Evolutionary conservation across 1,140 invertebrate genomes (phyloP).

Genomic region (Ceratitis capitata): DNA sequence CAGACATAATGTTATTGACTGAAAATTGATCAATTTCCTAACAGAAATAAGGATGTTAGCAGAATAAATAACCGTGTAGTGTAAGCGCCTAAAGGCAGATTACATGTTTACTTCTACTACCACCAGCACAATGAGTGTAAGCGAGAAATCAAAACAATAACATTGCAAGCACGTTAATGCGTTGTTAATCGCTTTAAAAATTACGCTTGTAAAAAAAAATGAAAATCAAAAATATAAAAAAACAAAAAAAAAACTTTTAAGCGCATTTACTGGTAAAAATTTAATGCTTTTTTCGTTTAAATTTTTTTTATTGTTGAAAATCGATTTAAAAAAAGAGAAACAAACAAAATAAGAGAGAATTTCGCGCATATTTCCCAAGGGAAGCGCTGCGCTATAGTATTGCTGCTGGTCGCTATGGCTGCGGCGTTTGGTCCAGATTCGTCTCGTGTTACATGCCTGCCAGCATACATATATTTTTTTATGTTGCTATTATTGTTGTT

Average conservation of each 20-base stretch:
- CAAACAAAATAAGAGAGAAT: not conserved
- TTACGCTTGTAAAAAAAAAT: not conserved
- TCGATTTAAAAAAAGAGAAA: not conserved
- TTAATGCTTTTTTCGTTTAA: not conserved
- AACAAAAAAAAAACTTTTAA: not conserved
- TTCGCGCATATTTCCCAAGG: not conserved
- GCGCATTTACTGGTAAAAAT: not conserved
- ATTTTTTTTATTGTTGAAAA: not conserved
- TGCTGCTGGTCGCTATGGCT: not conserved
- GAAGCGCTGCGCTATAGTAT: no score
- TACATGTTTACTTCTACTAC: not conserved
- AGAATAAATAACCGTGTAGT: not conserved
- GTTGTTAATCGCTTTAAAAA: constrained; percentile 24
- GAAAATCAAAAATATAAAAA: not conserved
- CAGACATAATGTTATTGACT: not conserved
- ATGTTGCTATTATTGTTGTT: not conserved
- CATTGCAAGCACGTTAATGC: constrained; percentile 12
- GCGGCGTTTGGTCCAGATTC: not conserved
- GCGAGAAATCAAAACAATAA: constrained; percentile 23
- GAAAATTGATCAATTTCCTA: not conserved
- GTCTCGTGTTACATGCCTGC: constrained; percentile 10
- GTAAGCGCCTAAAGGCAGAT: not conserved
- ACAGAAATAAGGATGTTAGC: not conserved
- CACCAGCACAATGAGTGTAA: not conserved
- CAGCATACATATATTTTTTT: not conserved